Conservation (phyloP, 2,797 vertebrate genomes). For the Erethizon dorsatum region DNA sequence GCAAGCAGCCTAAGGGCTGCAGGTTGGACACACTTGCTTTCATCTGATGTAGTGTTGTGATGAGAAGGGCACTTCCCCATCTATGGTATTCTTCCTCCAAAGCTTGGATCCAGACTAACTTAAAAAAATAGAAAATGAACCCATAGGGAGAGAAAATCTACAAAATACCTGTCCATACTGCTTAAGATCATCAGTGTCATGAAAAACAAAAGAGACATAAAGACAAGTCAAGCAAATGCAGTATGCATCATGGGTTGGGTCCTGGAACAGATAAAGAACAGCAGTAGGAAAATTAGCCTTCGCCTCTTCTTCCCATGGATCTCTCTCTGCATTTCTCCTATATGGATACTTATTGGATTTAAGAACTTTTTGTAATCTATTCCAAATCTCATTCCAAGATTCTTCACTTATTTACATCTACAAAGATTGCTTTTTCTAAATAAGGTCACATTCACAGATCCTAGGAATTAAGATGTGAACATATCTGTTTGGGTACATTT, state of each 20-base stretch:
- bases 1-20: background rate
- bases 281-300: background rate
- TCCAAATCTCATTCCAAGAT: conserved; percentile 2
- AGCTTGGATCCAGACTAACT: background rate
- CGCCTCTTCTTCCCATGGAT: background rate
- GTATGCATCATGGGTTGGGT: background rate
- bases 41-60: background rate
- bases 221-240: background rate
- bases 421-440: conserved; percentile 50
- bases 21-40: background rate
- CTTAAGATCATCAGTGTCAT: background rate
- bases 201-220: background rate
- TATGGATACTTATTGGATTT: background rate
- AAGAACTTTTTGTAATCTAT: background rate
- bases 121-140: background rate
- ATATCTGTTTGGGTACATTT: background rate
- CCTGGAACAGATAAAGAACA: background rate
- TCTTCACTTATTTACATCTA: conserved; percentile 30
- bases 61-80: background rate
- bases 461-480: background rate
- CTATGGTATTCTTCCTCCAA: background rate
- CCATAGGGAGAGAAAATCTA: background rate
- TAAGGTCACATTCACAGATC: background rate
- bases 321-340: background rate
- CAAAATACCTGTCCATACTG: background rate